Evolutionary conservation across 2,888 invertebrate genomes (phyloP).

Genomic region (Drosophila atripex): DNA sequence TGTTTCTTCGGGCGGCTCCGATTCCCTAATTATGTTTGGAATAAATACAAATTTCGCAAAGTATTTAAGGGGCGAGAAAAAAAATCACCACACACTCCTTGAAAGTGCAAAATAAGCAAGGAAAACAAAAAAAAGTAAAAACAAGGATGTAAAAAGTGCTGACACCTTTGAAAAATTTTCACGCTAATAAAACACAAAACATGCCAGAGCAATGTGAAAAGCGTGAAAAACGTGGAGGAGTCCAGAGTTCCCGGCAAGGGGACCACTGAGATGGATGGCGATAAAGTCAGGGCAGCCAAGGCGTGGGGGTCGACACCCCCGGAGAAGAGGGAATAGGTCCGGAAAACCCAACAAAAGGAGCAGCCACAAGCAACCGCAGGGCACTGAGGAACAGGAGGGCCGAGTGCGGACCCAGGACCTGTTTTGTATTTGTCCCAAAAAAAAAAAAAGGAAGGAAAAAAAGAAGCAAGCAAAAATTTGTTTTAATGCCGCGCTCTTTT

Average conservation of each 20-base stretch:
- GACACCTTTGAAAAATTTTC: conserved; percentile 76
- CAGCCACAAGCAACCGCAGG: conserved; percentile 47
- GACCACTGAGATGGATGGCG: conserved; percentile 39
- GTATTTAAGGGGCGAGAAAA: conserved; percentile 12
- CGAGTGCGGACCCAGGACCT: conserved; percentile 48
- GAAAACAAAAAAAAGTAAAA: conserved; percentile 17
- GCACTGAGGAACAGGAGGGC: neutral
- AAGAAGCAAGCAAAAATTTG: conserved; percentile 61
- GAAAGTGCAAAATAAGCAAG: conserved; percentile 21
- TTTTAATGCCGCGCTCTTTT: conserved; percentile 71
- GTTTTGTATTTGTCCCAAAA: conserved; percentile 59
- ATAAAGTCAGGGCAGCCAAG: conserved; percentile 55
- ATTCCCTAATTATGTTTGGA: conserved; percentile 22
- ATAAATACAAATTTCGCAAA: conserved; percentile 29
- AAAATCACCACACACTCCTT: conserved; percentile 34
- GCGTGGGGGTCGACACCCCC: conserved; percentile 1
- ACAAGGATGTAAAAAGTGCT: conserved; percentile 61
- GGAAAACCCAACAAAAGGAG: conserved; percentile 36
- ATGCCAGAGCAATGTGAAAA: conserved; percentile 63
- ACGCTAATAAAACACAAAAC: conserved; percentile 77
- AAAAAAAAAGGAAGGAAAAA: neutral
- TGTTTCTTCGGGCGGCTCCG: neutral
- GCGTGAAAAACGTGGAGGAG: conserved; percentile 54
- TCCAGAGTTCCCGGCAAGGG: conserved; percentile 2
- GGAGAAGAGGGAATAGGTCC: conserved; percentile 4